phyloP scores from a whole-genome alignment of 2,888 invertebrate genomes.

The Volucella bombylans region DNA sequence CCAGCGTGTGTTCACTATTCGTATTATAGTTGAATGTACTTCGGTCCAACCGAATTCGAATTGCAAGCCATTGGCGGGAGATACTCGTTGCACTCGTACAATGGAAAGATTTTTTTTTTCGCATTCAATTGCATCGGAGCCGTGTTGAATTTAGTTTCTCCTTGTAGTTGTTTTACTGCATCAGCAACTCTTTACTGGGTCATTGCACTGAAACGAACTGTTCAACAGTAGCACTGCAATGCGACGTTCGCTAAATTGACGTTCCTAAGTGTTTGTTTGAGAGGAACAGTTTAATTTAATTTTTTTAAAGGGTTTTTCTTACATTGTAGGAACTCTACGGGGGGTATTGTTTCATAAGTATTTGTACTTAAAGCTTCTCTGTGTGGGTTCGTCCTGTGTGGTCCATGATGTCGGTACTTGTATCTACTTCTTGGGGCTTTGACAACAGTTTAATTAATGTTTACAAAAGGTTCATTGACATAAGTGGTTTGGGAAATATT shows the following conservation, averaged over 20 bases:
- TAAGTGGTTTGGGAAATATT: background rate
- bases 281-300: background rate
- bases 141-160: background rate
- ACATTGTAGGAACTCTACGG: background rate
- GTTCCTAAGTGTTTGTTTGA: background rate
- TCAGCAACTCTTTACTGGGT: constrained; percentile 67
- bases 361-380: background rate
- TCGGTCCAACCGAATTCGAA: too few species aligned
- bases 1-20: too few species aligned
- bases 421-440: background rate
- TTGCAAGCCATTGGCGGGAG: too few species aligned
- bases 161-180: constrained; percentile 36
- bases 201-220: constrained; percentile 59
- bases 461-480: constrained; percentile 27
- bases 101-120: constrained; percentile 24
- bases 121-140: constrained; percentile 1
- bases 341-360: background rate
- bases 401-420: constrained; percentile 21
- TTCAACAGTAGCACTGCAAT: background rate
- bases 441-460: constrained; percentile 27
- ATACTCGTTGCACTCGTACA: background rate
- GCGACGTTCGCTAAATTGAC: background rate
- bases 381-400: constrained; percentile 49
- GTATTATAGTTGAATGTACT: too few species aligned
- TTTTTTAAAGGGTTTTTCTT: background rate